phyloP scores from a whole-genome alignment of 2,113 vertebrate species.

The Amphilophus citrinellus region DNA sequence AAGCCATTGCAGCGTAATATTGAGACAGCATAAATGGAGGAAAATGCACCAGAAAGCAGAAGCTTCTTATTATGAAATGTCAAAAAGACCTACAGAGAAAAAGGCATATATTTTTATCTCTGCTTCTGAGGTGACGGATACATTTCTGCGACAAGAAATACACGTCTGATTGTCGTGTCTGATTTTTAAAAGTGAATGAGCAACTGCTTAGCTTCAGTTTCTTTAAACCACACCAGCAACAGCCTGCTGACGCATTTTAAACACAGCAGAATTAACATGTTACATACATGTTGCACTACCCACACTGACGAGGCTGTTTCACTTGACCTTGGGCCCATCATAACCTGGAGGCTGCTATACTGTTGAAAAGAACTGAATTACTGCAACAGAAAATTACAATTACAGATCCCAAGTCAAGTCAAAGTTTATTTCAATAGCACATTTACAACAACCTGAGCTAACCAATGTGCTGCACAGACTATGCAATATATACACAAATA shows the following conservation, averaged over 20 bases:
- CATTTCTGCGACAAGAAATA: neutral
- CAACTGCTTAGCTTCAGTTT: neutral
- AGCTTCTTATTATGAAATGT: conserved; percentile 7
- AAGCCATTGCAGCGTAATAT: neutral
- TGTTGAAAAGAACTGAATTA: conserved; percentile 34
- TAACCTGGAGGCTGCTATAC: neutral
- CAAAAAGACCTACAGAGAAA: neutral
- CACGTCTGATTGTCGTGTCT: neutral
- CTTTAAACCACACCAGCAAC: neutral
- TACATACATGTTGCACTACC: neutral
- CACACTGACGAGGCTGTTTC: neutral
- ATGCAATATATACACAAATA: no score
- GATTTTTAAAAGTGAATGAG: neutral
- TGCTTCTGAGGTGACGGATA: neutral
- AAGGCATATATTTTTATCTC: neutral
- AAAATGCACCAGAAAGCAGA: conserved; percentile 3
- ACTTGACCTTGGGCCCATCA: neutral
- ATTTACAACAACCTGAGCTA: no score
- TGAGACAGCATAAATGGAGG: neutral
- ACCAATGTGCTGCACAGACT: no score
- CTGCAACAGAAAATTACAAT: conserved; percentile 48
- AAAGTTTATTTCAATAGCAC: no score
- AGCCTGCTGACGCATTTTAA: neutral
- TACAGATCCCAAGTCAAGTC: neutral
- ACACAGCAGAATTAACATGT: neutral